Evolutionary conservation across 2,888 invertebrate species (phyloP).

Genomic region (Heteromurus nitidus): DNA sequence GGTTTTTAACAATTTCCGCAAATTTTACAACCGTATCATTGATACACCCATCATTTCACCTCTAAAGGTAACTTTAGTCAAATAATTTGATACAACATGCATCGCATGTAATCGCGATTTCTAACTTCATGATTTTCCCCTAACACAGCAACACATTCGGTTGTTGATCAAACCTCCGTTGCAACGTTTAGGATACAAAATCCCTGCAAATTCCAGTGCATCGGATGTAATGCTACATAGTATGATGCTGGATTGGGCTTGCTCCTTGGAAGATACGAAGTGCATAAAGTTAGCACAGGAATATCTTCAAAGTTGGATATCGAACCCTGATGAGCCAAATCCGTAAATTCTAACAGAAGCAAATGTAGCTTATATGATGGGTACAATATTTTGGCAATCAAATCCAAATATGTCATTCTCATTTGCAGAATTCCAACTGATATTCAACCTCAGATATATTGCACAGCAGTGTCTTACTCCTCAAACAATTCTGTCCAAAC

Average conservation of each 20-base stretch:
- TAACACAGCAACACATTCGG: conserved; percentile 9
- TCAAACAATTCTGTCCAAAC: not conserved
- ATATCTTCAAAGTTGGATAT: conserved; percentile 27
- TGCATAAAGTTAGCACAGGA: conserved; percentile 12
- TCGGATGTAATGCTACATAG: conserved; percentile 21
- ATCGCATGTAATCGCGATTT: not conserved
- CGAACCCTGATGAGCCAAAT: conserved; percentile 15
- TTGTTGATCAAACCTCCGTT: conserved; percentile 20
- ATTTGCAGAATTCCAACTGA: conserved; percentile 27
- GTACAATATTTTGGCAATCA: not conserved
- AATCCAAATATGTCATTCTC: not conserved
- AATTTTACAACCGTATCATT: conserved; percentile 17
- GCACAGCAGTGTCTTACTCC: conserved; percentile 20
- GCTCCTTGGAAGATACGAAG: conserved; percentile 33
- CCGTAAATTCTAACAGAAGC: not conserved
- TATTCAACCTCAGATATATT: conserved; percentile 36
- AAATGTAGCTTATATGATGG: not conserved
- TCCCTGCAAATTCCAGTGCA: conserved; percentile 12
- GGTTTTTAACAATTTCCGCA: conserved; percentile 53
- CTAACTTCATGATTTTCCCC: not conserved
- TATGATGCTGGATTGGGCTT: conserved; percentile 56
- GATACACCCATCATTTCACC: conserved; percentile 15
- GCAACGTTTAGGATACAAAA: not conserved
- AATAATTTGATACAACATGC: not conserved
- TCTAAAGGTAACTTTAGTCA: not conserved